Percentiles rank a stretch among this genome's conserved stretches.
These are phyloP conservation scores for Diorhabda sublineata DNA, from an alignment of 1,140 invertebrate genomes.

Conservation along the genomic window DNA sequence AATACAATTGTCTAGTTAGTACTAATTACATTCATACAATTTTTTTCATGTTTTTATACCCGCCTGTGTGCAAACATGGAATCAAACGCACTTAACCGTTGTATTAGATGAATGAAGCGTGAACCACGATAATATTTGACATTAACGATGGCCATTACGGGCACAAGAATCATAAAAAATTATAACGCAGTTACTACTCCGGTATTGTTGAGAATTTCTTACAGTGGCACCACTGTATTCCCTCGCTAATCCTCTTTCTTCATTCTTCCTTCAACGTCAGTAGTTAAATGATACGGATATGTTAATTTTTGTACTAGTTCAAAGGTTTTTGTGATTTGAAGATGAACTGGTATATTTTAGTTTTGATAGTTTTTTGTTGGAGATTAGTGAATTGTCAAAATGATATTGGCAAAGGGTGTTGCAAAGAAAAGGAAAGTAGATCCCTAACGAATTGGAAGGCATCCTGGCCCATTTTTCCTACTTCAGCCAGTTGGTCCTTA, in stretches of 20 bases:
- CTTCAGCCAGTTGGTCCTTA: conserved; percentile 32
- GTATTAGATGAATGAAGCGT: conserved; percentile 36
- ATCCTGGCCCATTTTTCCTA: conserved; percentile 30
- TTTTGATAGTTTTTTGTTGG: conserved; percentile 18
- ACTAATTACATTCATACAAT: background rate
- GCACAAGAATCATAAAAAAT: conserved; percentile 5
- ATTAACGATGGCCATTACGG: conserved; percentile 26
- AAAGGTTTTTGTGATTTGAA: conserved; percentile 17
- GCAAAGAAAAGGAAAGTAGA: conserved; percentile 13
- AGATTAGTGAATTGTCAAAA: conserved; percentile 13
- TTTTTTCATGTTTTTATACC: conserved; percentile 21
- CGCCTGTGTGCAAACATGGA: conserved; percentile 15
- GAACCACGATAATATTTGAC: conserved; percentile 39
- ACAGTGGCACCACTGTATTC: conserved; percentile 20
- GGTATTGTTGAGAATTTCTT: conserved; percentile 6
- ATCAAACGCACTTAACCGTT: conserved; percentile 23
- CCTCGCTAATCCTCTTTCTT: background rate
- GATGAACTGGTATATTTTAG: conserved; percentile 21
- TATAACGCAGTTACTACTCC: background rate
- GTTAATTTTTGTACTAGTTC: background rate
- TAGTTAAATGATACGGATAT: conserved; percentile 2
- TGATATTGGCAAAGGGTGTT: conserved; percentile 14
- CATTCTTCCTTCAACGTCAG: conserved; percentile 1
- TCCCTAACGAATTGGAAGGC: conserved; percentile 21
- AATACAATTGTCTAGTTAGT: too few relatives aligned